Conservation (phyloP, 1,140 invertebrate genomes). For the Thaumatotibia leucotreta region DNA sequence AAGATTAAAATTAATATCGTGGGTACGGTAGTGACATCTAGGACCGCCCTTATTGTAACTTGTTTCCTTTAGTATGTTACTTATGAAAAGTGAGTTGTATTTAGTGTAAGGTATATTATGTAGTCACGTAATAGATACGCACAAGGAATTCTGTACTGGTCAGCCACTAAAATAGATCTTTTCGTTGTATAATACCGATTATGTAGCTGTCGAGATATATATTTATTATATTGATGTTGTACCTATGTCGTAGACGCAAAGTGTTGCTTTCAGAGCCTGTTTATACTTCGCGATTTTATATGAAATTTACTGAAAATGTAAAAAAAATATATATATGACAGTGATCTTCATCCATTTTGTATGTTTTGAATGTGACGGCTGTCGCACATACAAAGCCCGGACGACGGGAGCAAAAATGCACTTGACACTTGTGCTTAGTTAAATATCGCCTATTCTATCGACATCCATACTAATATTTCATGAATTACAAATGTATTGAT, state of each 20-base stretch:
- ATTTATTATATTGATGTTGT: conserved; percentile 30
- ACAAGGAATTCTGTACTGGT: conserved; percentile 47
- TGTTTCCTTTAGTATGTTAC: background rate
- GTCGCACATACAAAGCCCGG: too few species aligned
- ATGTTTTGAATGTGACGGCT: background rate
- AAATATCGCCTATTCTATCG: too few species aligned
- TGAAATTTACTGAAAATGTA: conserved; percentile 9
- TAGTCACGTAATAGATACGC: conserved; percentile 65
- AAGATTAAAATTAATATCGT: background rate
- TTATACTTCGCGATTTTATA: conserved; percentile 12
- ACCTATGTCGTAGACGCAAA: conserved; percentile 32
- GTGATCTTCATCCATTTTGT: background rate
- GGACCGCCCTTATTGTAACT: background rate
- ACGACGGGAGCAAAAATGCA: too few species aligned
- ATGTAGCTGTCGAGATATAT: conserved; percentile 13
- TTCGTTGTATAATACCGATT: conserved; percentile 16
- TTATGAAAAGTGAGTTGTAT: background rate
- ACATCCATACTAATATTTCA: too few species aligned
- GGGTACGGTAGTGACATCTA: background rate
- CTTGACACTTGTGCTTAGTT: too few species aligned
- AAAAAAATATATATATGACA: conserved; percentile 3
- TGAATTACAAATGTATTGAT: too few species aligned
- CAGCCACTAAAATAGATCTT: conserved; percentile 25
- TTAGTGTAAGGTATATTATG: conserved; percentile 17
- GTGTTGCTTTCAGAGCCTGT: conserved; percentile 29